Conservation (phyloP, 2,888 invertebrate species). For the Clunio marinus region DNA sequence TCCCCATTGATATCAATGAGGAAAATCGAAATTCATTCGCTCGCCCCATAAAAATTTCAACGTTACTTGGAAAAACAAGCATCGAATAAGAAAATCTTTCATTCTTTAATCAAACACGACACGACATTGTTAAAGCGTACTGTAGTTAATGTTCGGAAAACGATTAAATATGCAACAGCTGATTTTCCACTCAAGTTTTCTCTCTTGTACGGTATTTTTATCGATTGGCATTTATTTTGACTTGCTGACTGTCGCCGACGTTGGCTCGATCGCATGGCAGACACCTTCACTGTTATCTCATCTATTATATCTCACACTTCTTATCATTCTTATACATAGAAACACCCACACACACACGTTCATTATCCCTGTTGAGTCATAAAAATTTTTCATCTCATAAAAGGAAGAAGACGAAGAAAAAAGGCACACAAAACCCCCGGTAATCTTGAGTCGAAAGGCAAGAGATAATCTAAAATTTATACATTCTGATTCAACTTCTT, state of each 20-base stretch:
- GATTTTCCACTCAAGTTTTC: conserved; percentile 6
- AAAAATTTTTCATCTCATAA: conserved; percentile 11
- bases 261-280: background rate
- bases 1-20: too few species aligned
- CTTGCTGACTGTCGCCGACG: background rate
- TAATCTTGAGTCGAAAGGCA: conserved; percentile 18
- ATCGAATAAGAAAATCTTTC: background rate
- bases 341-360: background rate
- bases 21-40: background rate
- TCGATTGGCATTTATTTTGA: background rate
- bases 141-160: background rate
- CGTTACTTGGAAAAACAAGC: background rate
- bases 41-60: background rate
- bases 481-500: conserved; percentile 23
- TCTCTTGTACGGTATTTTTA: background rate
- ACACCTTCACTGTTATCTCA: background rate
- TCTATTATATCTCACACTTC: background rate
- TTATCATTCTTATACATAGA: too few species aligned
- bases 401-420: background rate
- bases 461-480: conserved; percentile 33
- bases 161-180: conserved; percentile 35
- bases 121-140: conserved; percentile 8
- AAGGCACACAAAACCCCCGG: conserved; percentile 1
- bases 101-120: conserved; percentile 10
- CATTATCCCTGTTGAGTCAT: background rate